A percentile compares a stretch with the other conserved stretches of the same genome.
Evolutionary conservation across 2,888 invertebrate genomes (phyloP).

Genomic region (Sarcophaga caerulescens): DNA sequence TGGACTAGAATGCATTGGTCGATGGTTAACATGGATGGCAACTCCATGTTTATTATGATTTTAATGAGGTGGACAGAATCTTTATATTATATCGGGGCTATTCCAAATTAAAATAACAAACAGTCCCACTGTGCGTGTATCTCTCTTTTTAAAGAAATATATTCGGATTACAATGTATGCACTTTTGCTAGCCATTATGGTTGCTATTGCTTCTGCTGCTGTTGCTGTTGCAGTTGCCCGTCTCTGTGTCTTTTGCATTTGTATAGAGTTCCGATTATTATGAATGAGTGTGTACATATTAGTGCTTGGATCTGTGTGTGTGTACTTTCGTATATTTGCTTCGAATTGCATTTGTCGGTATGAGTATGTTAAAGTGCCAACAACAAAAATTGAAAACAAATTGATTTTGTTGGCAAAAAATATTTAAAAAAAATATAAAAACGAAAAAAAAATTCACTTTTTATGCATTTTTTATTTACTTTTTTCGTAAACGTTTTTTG

Average conservation of each 20-base stretch:
- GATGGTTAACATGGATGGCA: too few relatives aligned
- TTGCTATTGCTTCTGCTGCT: not conserved
- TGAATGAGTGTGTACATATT: not conserved
- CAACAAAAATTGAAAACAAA: slow-evolving; percentile 35
- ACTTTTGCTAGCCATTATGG: slow-evolving; percentile 4
- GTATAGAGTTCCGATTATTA: not conserved
- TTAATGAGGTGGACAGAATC: too few relatives aligned
- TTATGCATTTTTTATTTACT: not conserved
- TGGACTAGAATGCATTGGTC: too few relatives aligned
- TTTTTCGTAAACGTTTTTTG: not conserved
- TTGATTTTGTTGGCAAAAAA: slow-evolving; percentile 50
- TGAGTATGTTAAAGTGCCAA: not conserved
- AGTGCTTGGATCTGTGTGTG: not conserved
- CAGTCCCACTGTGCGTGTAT: not conserved
- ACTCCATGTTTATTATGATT: too few relatives aligned
- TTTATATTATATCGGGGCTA: too few relatives aligned
- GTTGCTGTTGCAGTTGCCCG: not conserved
- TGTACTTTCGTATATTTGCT: not conserved
- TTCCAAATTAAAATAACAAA: not conserved
- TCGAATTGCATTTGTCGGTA: not conserved
- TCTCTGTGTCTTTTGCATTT: not conserved
- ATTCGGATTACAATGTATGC: slow-evolving; percentile 15
- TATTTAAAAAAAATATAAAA: slow-evolving; percentile 6
- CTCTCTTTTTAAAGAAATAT: not conserved
- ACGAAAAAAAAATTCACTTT: not conserved